phyloP scores from a whole-genome alignment of 2,888 invertebrate genomes.

The Teleiodes luculella region DNA sequence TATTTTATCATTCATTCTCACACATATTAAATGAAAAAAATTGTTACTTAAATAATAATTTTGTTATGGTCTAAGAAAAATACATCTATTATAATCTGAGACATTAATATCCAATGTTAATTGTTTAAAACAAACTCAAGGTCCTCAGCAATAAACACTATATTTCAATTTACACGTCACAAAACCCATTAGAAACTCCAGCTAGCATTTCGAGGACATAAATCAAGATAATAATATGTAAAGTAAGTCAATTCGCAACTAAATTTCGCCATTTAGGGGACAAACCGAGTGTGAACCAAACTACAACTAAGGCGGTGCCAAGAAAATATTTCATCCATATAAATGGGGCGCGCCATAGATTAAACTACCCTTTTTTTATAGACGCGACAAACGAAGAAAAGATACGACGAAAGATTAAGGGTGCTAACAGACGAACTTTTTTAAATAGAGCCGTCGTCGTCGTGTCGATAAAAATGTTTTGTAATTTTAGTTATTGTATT shows the following conservation, averaged over 20 bases:
- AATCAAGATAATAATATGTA: constrained; percentile 16
- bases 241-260: constrained; percentile 23
- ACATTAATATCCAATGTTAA: too few relatives aligned
- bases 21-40: too few relatives aligned
- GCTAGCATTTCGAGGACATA: constrained; percentile 4
- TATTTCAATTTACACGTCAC: neutral
- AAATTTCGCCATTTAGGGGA: constrained; percentile 23
- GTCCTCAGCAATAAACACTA: neutral
- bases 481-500: too few relatives aligned
- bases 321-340: constrained; percentile 41
- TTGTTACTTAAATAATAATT: too few relatives aligned
- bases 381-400: neutral
- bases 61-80: too few relatives aligned
- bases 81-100: too few relatives aligned
- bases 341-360: constrained; percentile 28
- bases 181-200: neutral
- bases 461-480: too few relatives aligned
- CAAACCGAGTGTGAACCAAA: constrained; percentile 30
- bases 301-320: constrained; percentile 29
- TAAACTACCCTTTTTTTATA: constrained; percentile 5
- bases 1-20: too few relatives aligned
- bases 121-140: too few relatives aligned
- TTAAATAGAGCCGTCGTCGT: too few relatives aligned
- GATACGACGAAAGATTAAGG: too few relatives aligned
- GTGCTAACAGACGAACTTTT: too few relatives aligned